These are phyloP conservation scores for Dryomyza anilis DNA, from an alignment of 2,888 invertebrate species.

Conservation along the genomic window DNA sequence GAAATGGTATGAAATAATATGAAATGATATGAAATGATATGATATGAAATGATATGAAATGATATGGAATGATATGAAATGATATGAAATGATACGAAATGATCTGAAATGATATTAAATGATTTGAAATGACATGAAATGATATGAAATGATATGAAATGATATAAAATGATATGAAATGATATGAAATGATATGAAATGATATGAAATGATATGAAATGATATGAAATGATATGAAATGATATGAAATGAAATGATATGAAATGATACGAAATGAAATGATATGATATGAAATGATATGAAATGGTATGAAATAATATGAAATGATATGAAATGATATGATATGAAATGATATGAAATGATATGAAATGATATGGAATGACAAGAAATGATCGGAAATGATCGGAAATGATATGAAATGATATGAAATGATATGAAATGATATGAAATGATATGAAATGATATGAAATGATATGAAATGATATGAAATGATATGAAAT, in stretches of 20 bases:
- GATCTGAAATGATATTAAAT: neutral
- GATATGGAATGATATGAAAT: neutral
- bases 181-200: conserved; percentile 1
- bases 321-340: no score
- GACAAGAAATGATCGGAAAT: neutral
- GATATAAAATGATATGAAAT: no score
- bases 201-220: neutral
- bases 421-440: neutral
- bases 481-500: neutral
- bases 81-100: neutral
- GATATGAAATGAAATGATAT: no score
- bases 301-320: no score
- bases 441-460: neutral
- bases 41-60: neutral
- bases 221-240: neutral
- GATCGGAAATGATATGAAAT: neutral
- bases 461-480: neutral
- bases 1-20: no score
- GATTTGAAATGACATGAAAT: neutral
- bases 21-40: neutral
- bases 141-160: no score
- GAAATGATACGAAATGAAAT: neutral
- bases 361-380: neutral
- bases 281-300: conserved; percentile 2
- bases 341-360: neutral